Percentiles rank a stretch among this genome's conserved stretches.
phyloP scores from a whole-genome alignment of 2,888 invertebrate genomes.

The Penaeus monodon region DNA sequence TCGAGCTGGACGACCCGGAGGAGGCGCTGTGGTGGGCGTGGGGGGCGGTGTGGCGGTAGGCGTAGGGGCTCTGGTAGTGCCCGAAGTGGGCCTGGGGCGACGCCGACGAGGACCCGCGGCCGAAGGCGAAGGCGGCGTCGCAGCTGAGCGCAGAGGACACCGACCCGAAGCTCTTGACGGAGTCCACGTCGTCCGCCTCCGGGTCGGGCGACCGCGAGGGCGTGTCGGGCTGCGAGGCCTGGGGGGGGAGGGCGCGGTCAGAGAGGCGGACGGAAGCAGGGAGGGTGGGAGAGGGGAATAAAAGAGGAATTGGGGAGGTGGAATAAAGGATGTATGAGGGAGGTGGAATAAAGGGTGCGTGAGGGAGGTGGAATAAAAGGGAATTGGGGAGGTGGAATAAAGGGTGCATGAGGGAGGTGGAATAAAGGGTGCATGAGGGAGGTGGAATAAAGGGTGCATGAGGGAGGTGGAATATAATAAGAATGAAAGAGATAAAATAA shows the following conservation, averaged over 20 bases:
- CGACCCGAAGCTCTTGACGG: conserved; percentile 62
- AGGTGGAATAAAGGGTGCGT: neutral
- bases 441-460: too few species aligned
- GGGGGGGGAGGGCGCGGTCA: neutral
- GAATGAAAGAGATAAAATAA: neutral
- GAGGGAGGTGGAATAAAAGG: too few species aligned
- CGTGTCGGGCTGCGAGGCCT: conserved; percentile 51
- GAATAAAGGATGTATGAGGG: too few species aligned
- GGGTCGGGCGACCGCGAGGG: conserved; percentile 49
- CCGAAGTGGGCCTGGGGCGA: too few species aligned
- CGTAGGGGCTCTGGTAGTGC: too few species aligned
- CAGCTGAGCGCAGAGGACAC: conserved; percentile 58
- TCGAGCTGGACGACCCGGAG: neutral
- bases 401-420: too few species aligned
- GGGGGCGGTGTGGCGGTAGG: neutral
- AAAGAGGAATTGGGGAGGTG: neutral
- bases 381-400: too few species aligned
- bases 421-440: too few species aligned
- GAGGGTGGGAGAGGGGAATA: too few species aligned
- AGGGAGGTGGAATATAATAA: neutral
- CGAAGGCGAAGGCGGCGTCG: conserved; percentile 35
- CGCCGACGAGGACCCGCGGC: too few species aligned
- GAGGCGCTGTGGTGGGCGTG: conserved; percentile 5
- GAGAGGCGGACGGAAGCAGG: neutral
- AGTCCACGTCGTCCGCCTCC: conserved; percentile 55